Evolutionary conservation across 2,113 vertebrate genomes (phyloP).

Genomic region (Oenanthe oenanthe): DNA sequence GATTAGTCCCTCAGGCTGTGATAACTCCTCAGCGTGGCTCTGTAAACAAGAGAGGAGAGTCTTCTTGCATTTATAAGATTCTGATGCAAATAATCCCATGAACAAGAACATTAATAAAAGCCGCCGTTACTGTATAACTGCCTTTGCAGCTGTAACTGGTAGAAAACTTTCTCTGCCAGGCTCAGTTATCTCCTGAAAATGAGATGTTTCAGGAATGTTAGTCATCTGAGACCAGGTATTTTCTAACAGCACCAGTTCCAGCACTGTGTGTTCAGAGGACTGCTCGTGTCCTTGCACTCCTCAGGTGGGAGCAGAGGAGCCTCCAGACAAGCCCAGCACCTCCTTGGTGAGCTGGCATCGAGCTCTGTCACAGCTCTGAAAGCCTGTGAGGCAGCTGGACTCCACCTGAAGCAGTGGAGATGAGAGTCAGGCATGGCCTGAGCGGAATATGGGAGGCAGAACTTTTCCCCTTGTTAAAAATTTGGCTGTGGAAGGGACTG

Average conservation of each 20-base stretch:
- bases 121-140: not conserved
- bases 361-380: not conserved
- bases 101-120: constrained; percentile 45
- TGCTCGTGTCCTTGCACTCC: not conserved
- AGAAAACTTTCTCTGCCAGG: constrained; percentile 48
- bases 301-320: not conserved
- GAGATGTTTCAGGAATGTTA: constrained; percentile 52
- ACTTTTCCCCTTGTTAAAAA: not conserved
- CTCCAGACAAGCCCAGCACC: not conserved
- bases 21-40: constrained; percentile 70
- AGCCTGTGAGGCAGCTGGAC: not conserved
- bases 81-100: constrained; percentile 58
- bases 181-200: not conserved
- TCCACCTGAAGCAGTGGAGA: not conserved
- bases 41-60: constrained; percentile 65
- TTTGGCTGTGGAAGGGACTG: not conserved
- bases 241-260: constrained; percentile 49
- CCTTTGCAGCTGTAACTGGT: constrained; percentile 50
- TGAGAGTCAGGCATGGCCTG: not conserved
- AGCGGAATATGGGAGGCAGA: not conserved
- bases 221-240: constrained; percentile 29
- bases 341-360: not conserved
- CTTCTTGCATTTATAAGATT: constrained; percentile 54
- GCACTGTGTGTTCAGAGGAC: not conserved
- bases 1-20: constrained; percentile 67